Conservation (phyloP, 1,140 invertebrate species). For the Micrasema longulum region DNA sequence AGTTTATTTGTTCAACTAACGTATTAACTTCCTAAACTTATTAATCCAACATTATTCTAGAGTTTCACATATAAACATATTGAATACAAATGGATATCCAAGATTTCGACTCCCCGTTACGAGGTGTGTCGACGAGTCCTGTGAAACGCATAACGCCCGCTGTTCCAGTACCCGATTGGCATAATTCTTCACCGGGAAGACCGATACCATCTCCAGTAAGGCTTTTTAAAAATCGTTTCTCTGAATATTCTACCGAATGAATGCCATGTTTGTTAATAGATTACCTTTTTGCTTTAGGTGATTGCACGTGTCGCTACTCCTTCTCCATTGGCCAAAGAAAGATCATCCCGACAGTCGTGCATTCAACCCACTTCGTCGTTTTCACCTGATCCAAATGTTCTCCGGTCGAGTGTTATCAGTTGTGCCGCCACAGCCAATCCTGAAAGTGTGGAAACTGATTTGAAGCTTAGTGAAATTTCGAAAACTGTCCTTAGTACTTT, state of each 20-base stretch:
- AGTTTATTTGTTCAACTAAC: too few relatives aligned
- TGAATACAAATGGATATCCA: constrained; percentile 45
- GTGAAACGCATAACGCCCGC: constrained; percentile 41
- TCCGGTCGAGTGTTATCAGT: constrained; percentile 40
- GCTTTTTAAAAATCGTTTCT: too few relatives aligned
- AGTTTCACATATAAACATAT: too few relatives aligned
- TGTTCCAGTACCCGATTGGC: constrained; percentile 43
- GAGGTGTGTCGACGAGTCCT: constrained; percentile 40
- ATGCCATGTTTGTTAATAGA: constrained; percentile 6
- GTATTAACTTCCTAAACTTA: too few relatives aligned
- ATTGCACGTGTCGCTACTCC: constrained; percentile 6
- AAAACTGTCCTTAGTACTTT: not conserved
- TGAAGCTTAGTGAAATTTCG: constrained; percentile 13
- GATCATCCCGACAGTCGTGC: constrained; percentile 1
- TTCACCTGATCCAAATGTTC: constrained; percentile 18
- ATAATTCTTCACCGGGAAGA: constrained; percentile 31
- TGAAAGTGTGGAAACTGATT: not conserved
- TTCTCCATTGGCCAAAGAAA: constrained; percentile 16
- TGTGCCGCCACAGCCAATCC: not conserved
- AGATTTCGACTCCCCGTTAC: constrained; percentile 42
- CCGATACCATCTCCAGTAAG: constrained; percentile 40
- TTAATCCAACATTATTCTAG: too few relatives aligned
- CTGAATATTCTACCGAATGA: not conserved
- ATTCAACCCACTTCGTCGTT: constrained; percentile 24
- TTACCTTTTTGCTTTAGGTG: constrained; percentile 2